phyloP scores from a whole-genome alignment of 1,140 invertebrate genomes.

The Meloidogyne hapla region DNA sequence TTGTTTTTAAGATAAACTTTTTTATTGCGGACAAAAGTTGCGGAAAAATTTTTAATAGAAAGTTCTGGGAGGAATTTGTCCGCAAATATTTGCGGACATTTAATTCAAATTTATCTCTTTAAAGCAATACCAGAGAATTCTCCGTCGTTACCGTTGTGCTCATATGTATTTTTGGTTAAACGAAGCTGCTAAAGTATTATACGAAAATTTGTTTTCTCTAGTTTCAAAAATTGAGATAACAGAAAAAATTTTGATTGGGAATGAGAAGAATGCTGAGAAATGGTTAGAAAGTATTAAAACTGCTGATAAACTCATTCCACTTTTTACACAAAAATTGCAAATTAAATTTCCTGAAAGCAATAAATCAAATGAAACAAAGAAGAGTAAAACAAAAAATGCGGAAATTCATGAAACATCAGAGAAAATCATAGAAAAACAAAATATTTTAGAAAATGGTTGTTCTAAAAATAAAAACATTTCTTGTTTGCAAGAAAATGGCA shows the following conservation, averaged over 20 bases:
- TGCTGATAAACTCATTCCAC: neutral
- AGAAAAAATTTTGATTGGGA: neutral
- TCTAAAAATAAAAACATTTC: too few relatives aligned
- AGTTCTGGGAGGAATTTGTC: neutral
- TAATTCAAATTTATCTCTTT: neutral
- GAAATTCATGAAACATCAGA: neutral
- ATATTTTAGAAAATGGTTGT: neutral
- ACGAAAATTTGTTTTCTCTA: neutral
- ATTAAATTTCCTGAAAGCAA: neutral
- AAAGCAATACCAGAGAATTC: neutral
- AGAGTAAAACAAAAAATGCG: neutral
- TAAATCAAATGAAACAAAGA: neutral
- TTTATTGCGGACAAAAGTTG: neutral
- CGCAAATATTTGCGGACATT: neutral
- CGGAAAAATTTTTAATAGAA: too few relatives aligned
- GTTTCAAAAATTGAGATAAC: neutral
- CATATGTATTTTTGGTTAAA: slow-evolving; percentile 2
- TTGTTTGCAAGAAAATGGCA: too few relatives aligned
- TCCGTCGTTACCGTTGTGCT: neutral
- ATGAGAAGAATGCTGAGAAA: neutral
- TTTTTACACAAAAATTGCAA: neutral
- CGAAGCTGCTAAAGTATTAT: neutral
- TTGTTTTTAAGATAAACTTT: neutral
- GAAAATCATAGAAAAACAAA: neutral
- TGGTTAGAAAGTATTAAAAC: neutral